Conservation (phyloP, 2,797 vertebrate species). For the Myripristis murdjan region DNA sequence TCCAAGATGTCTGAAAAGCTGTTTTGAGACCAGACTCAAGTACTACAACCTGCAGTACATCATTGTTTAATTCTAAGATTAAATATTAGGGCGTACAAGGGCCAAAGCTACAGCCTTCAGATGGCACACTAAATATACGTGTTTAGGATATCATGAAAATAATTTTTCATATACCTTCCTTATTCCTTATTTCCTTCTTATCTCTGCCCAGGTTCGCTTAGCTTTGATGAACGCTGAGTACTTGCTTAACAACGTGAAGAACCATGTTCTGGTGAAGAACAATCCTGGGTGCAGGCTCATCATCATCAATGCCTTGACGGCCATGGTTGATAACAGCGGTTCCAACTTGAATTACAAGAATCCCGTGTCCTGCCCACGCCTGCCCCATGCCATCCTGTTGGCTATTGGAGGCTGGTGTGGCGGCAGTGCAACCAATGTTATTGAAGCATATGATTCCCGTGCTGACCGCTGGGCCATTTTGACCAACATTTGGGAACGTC, state of each 20-base stretch:
- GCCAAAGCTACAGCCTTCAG: no score
- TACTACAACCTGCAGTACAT: no score
- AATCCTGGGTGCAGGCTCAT: conserved; percentile 64
- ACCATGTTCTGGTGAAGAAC: conserved; percentile 37
- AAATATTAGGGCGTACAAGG: no score
- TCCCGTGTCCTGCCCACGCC: conserved; percentile 80
- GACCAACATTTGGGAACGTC: conserved; percentile 74
- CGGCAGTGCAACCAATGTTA: conserved; percentile 74
- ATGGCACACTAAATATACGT: no score
- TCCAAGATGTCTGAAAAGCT: no score
- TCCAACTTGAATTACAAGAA: conserved; percentile 64
- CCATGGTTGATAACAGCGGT: no score
- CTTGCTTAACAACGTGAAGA: conserved; percentile 34
- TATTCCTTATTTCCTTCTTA: not conserved
- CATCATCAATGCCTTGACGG: conserved; percentile 76
- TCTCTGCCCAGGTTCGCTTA: conserved; percentile 56
- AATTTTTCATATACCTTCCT: not conserved
- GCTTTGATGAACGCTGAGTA: conserved; percentile 44
- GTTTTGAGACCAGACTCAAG: no score
- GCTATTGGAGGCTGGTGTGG: conserved; percentile 86
- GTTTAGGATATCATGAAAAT: not conserved
- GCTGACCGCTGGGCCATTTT: conserved; percentile 86
- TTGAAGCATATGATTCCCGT: conserved; percentile 84
- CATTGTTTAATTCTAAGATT: no score
- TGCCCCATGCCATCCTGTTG: conserved; percentile 85